Conservation (phyloP, 2,113 vertebrate genomes). For the Nycticryphes semicollaris region DNA sequence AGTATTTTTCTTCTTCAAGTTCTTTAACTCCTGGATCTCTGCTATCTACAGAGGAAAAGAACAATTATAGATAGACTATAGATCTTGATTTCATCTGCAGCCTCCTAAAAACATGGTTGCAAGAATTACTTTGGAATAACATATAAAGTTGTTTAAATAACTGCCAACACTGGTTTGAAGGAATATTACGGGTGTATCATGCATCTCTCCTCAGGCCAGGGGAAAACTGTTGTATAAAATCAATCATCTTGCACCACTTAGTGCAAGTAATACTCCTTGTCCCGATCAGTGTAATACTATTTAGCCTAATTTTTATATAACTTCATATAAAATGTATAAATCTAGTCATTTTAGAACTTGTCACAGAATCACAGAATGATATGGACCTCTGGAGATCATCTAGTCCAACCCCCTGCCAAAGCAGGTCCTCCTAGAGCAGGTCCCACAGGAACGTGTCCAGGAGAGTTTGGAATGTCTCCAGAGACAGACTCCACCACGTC, state of each 20-base stretch:
- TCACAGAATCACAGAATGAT: too few species aligned
- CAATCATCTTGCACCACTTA: background rate
- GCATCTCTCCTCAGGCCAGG: background rate
- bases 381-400: too few species aligned
- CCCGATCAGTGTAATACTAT: background rate
- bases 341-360: background rate
- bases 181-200: background rate
- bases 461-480: too few species aligned
- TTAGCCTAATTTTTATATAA: background rate
- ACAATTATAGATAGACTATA: background rate
- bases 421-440: too few species aligned
- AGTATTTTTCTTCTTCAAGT: constrained; percentile 76
- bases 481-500: too few species aligned
- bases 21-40: constrained; percentile 72
- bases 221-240: background rate
- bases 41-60: constrained; percentile 59
- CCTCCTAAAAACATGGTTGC: background rate
- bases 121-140: background rate
- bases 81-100: background rate
- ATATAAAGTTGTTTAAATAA: background rate
- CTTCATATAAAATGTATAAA: background rate
- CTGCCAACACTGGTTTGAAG: background rate
- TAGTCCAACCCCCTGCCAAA: too few species aligned
- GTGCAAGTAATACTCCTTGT: background rate
- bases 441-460: too few species aligned